phyloP scores from a whole-genome alignment of 2,797 vertebrate genomes.

The Hippopotamyrus pictus region DNA sequence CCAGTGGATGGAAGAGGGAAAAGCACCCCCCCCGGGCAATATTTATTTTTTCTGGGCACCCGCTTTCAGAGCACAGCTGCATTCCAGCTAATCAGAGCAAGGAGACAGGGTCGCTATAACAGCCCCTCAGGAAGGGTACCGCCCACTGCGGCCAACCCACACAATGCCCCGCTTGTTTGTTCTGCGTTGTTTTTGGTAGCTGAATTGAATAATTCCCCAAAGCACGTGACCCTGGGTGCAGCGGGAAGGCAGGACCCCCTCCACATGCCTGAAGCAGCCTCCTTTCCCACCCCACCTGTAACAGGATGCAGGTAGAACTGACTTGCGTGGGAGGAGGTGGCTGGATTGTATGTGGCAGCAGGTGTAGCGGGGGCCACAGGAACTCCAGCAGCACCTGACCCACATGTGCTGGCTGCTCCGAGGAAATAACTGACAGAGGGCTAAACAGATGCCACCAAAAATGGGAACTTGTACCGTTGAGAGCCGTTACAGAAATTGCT shows the following conservation, averaged over 20 bases:
- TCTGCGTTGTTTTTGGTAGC: constrained; percentile 33
- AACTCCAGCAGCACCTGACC: background rate
- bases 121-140: constrained; percentile 63
- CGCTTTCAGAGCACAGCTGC: constrained; percentile 25
- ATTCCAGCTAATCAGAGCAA: constrained; percentile 55
- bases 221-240: constrained; percentile 15
- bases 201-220: constrained; percentile 27
- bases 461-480: background rate
- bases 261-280: background rate
- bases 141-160: constrained; percentile 41
- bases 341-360: background rate
- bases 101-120: constrained; percentile 45
- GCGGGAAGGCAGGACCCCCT: constrained; percentile 26
- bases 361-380: background rate
- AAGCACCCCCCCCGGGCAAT: background rate
- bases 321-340: background rate
- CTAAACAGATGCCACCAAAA: background rate
- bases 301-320: background rate
- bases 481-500: background rate
- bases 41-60: constrained; percentile 20
- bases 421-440: background rate
- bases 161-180: constrained; percentile 67
- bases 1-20: background rate
- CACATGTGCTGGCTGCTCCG: background rate
- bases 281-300: background rate